Percentiles rank a stretch among this genome's conserved stretches.
These are phyloP conservation scores for Myrmecophaga tridactyla DNA, from an alignment of 2,113 vertebrate species.

Conservation along the genomic window DNA sequence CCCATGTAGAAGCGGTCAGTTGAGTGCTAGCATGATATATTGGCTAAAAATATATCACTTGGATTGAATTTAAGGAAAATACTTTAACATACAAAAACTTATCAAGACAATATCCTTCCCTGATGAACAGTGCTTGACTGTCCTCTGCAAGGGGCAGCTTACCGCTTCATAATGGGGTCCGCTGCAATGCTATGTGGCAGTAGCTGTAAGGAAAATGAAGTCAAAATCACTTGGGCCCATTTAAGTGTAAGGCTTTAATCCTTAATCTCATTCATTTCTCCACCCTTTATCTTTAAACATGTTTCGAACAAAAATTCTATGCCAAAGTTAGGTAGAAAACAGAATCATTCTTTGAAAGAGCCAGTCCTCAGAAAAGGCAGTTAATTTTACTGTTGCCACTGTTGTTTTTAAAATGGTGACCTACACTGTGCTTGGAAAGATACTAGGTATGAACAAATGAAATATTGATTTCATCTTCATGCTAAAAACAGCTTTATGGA, in stretches of 20 bases:
- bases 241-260: neutral
- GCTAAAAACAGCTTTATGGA: neutral
- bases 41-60: neutral
- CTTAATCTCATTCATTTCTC: neutral
- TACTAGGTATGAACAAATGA: constrained; percentile 33
- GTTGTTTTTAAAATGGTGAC: neutral
- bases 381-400: neutral
- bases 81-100: no score
- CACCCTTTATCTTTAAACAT: neutral
- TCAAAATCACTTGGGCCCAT: neutral
- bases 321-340: neutral
- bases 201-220: neutral
- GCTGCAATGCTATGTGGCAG: neutral
- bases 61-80: neutral
- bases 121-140: neutral
- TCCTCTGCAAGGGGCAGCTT: neutral
- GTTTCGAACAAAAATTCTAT: neutral
- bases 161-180: neutral
- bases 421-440: constrained; percentile 24
- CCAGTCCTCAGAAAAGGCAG: neutral
- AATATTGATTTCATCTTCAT: constrained; percentile 59
- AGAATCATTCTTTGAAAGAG: neutral
- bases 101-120: neutral
- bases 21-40: neutral
- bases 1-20: neutral